These are phyloP conservation scores for Papio anubis DNA, from an alignment of 2,113 vertebrate species.

Conservation along the genomic window DNA sequence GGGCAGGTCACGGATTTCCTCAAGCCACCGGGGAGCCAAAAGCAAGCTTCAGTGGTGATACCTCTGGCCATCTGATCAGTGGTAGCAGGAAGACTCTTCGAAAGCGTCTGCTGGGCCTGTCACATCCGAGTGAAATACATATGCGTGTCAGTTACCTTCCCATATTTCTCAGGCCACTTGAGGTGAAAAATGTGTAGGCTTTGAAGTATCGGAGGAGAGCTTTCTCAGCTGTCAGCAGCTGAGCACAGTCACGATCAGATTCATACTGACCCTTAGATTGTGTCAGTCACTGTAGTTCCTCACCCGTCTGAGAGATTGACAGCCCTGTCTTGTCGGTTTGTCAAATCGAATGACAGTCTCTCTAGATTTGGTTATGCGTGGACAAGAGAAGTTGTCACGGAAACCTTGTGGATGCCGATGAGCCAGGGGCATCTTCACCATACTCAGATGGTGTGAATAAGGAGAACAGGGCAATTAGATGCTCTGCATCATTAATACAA, in stretches of 20 bases:
- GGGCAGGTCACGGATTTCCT: neutral
- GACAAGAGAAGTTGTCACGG: conserved; percentile 67
- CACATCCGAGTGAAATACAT: conserved; percentile 26
- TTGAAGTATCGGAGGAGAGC: conserved; percentile 57
- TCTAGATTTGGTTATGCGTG: conserved; percentile 55
- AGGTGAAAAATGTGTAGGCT: conserved; percentile 67
- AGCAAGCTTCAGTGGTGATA: neutral
- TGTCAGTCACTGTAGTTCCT: conserved; percentile 73
- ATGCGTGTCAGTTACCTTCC: neutral
- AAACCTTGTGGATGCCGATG: neutral
- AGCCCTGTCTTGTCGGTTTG: conserved; percentile 70
- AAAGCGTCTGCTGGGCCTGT: neutral
- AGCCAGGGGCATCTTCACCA: conserved; percentile 33
- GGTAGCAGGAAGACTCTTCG: neutral
- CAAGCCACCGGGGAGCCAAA: neutral
- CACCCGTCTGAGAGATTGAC: conserved; percentile 74
- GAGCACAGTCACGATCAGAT: conserved; percentile 58
- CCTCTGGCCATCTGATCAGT: fast-evolving
- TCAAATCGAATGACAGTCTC: conserved; percentile 71
- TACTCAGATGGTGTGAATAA: neutral
- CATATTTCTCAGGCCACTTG: neutral
- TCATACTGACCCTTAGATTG: conserved; percentile 73
- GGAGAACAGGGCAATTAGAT: conserved; percentile 38
- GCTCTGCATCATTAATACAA: neutral
- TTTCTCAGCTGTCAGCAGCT: conserved; percentile 74